Evolutionary conservation across 2,113 vertebrate species (phyloP).

Genomic region (Buteo buteo): DNA sequence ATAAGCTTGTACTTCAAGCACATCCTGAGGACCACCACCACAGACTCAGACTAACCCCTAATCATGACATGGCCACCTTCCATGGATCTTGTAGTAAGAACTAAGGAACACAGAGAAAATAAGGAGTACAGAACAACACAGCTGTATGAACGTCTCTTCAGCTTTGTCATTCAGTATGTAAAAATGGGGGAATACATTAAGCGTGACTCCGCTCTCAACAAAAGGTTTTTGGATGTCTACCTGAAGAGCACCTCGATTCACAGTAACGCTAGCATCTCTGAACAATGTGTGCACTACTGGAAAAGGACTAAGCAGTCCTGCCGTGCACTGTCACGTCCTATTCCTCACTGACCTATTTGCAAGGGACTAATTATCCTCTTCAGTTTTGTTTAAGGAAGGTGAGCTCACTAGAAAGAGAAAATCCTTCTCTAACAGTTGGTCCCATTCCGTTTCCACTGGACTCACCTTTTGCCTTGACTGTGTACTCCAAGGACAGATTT

Average conservation of each 20-base stretch:
- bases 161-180: neutral
- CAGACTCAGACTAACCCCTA: neutral
- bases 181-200: fast-evolving
- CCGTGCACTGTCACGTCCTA: neutral
- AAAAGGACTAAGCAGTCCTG: neutral
- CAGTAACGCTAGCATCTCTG: neutral
- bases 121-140: fast-evolving
- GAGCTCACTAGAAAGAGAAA: constrained; percentile 4
- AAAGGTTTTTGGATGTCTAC: neutral
- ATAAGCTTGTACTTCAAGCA: neutral
- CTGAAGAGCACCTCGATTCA: neutral
- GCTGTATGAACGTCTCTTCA: fast-evolving
- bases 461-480: neutral
- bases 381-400: constrained; percentile 26
- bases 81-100: fast-evolving
- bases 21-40: neutral
- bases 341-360: constrained; percentile 19
- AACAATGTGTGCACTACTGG: fast-evolving
- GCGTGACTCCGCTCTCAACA: fast-evolving
- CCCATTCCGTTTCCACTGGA: neutral
- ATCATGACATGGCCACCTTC: fast-evolving
- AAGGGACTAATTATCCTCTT: constrained; percentile 3
- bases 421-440: neutral
- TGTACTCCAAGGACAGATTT: neutral
- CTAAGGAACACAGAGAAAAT: neutral